Base-by-base conservation (phyloP, 2,113 vertebrate species). In the Cettia cetti region DNA sequence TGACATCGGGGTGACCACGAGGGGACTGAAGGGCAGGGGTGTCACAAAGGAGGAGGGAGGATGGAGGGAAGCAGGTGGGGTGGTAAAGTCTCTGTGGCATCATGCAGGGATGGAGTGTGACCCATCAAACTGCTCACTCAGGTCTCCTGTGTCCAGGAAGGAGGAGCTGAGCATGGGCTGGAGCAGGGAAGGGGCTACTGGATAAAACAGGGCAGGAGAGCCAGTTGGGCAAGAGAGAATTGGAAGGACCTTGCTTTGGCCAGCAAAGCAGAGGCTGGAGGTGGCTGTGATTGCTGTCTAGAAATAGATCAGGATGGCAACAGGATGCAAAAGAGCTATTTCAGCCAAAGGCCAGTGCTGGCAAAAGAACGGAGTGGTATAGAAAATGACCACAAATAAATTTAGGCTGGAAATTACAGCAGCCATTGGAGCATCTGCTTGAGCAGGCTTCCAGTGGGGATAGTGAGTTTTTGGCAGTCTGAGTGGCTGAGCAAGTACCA, bases 301-400 rank as follows among this genome's bases (percentile, higher is more conserved):
- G 63, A 77, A 88, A 88, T 45, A 80, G 23, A 42, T 65, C 35
- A 45, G 75, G 59, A 26, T 61, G 54, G 88, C 88, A 65, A 65
- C 5, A 20, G 63, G 63, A 77, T 66, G 42, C 33, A 20, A 40
- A 75, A 64, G 50, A 72, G n/a, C n/a, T 61, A 10, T 83, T 90
- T 77, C 64, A 63, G 94, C 76, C 76, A 83, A 70, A 88, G 88
- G 57, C 53, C 59, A 57, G 20, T n/a, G 30, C 71, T 92, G 85
- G 68, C 72, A 47, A 54, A 81, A 50, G 63, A 83, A 61, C 0
- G 6, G 80, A 53, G 24, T 18, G 28, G 20, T 77, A 1, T 31
- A 59, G 78, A 77, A 90, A 83, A 85, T 54, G 42, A 65, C 86
- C 64, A n/a, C 33, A 66, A 89, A 86, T 90, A 85, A 82, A 72